phyloP scores from a whole-genome alignment of 1,140 invertebrate genomes.

The Elymnias hypermnestra region DNA sequence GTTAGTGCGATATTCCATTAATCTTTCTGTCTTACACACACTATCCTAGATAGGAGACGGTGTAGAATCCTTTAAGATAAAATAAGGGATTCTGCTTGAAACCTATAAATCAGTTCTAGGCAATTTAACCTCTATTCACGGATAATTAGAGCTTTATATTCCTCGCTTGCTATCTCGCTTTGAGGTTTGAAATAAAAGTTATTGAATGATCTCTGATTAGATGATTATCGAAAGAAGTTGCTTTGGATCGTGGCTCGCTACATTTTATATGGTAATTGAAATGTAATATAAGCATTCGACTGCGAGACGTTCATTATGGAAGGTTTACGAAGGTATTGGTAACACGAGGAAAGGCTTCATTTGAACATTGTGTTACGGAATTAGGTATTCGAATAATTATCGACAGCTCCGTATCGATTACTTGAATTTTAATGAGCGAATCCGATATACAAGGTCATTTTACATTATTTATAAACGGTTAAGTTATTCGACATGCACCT shows the following conservation, averaged over 20 bases:
- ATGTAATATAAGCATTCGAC: conserved; percentile 63
- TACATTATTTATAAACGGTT: conserved; percentile 15
- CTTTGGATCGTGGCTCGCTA: conserved; percentile 42
- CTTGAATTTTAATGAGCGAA: conserved; percentile 54
- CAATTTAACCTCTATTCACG: conserved; percentile 35
- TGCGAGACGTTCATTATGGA: conserved; percentile 54
- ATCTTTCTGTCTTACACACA: conserved; percentile 26
- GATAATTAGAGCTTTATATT: conserved; percentile 11
- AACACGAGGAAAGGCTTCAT: conserved; percentile 29
- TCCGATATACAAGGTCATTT: conserved; percentile 21
- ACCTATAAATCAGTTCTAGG: conserved; percentile 25
- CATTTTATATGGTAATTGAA: conserved; percentile 72
- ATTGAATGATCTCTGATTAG: conserved; percentile 71
- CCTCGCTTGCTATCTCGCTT: conserved; percentile 14
- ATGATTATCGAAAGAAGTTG: conserved; percentile 58
- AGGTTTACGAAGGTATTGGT: conserved; percentile 44
- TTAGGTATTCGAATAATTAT: conserved; percentile 49
- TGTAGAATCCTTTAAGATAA: conserved; percentile 45
- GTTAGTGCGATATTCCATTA: conserved; percentile 22
- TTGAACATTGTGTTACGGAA: conserved; percentile 26
- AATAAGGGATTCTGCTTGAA: conserved; percentile 45
- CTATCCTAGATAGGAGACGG: conserved; percentile 39
- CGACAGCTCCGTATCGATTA: conserved; percentile 51
- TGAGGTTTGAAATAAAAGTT: conserved; percentile 54
- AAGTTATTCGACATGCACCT: conserved; percentile 11